Conservation (phyloP, 2,888 invertebrate species). For the Apamea epomidion region DNA sequence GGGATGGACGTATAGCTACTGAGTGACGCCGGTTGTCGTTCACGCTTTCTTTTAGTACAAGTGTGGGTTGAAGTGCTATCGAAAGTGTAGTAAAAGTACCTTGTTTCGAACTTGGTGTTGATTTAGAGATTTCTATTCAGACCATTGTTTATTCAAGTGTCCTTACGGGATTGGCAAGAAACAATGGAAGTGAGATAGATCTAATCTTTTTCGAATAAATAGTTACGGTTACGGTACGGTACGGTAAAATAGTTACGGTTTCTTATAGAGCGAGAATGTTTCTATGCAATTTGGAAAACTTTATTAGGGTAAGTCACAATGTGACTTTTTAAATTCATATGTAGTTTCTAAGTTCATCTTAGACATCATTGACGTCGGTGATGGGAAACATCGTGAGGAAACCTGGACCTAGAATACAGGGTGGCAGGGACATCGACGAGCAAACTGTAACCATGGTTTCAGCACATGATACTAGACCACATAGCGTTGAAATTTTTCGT, state of each 20-base stretch:
- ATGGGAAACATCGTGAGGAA: not conserved
- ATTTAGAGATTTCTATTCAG: conserved; percentile 51
- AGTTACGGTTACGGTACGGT: not conserved
- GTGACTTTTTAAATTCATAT: not conserved
- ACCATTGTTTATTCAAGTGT: conserved; percentile 43
- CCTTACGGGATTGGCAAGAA: conserved; percentile 23
- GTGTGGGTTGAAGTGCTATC: conserved; percentile 57
- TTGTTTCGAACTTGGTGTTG: conserved; percentile 55
- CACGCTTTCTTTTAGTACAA: conserved; percentile 65
- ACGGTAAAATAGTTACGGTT: not conserved
- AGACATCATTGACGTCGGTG: not conserved
- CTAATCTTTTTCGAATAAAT: conserved; percentile 21
- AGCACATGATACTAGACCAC: too few species aligned
- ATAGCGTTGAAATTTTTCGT: too few species aligned
- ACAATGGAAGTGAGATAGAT: conserved; percentile 38
- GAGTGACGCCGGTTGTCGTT: conserved; percentile 68
- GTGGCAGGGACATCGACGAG: too few species aligned
- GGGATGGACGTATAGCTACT: conserved; percentile 66
- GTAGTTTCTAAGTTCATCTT: not conserved
- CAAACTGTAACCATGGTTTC: too few species aligned
- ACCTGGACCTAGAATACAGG: not conserved
- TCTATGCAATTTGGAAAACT: not conserved
- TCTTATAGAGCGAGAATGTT: not conserved
- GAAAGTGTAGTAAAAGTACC: conserved; percentile 57
- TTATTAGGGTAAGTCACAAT: not conserved